Evolutionary conservation across 1,140 invertebrate species (phyloP).

Genomic region (Drosophila novamexicana): DNA sequence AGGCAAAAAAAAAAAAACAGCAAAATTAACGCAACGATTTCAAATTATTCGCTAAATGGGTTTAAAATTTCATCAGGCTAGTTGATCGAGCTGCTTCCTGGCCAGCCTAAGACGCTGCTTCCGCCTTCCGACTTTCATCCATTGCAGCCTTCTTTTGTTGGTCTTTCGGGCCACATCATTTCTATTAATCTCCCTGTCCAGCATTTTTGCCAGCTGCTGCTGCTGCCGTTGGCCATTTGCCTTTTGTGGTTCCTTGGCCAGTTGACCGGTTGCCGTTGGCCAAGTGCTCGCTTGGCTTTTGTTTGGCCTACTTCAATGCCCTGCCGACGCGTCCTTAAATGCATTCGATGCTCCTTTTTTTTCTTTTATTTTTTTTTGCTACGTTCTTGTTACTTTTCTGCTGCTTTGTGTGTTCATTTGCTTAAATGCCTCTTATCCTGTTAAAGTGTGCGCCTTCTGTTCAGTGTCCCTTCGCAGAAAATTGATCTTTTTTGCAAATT

Average conservation of each 20-base stretch:
- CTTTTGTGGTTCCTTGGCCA: constrained; percentile 61
- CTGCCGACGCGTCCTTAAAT: constrained; percentile 21
- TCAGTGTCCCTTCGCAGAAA: constrained; percentile 57
- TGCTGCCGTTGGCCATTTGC: constrained; percentile 50
- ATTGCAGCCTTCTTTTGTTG: constrained; percentile 19
- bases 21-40: constrained; percentile 6
- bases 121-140: constrained; percentile 21
- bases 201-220: constrained; percentile 57
- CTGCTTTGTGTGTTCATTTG: constrained; percentile 65
- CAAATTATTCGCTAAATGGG: constrained; percentile 63
- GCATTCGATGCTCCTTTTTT: constrained; percentile 11
- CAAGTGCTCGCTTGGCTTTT: constrained; percentile 35
- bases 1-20: not conserved
- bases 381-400: constrained; percentile 24
- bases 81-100: constrained; percentile 29
- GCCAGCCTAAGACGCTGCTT: constrained; percentile 46
- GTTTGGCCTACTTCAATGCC: constrained; percentile 43
- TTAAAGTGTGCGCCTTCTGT: constrained; percentile 58
- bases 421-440: constrained; percentile 74
- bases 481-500: constrained; percentile 76
- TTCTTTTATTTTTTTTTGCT: not conserved
- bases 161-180: constrained; percentile 23
- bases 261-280: constrained; percentile 63
- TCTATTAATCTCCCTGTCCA: constrained; percentile 48
- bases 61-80: constrained; percentile 45